Evolutionary conservation across 2,113 vertebrate genomes (phyloP).

Genomic region (Prinia subflava): DNA sequence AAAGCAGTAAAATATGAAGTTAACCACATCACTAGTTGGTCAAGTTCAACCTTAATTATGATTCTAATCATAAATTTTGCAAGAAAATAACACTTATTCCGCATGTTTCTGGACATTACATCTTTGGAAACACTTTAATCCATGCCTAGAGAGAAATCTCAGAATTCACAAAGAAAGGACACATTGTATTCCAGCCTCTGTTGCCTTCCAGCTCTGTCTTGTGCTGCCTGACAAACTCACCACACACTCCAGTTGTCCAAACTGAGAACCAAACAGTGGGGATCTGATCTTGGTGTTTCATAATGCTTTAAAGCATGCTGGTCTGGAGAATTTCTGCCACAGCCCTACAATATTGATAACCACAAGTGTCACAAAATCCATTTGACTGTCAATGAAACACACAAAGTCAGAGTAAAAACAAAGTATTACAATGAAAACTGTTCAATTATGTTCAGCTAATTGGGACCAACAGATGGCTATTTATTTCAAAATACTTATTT

Average conservation of each 20-base stretch:
- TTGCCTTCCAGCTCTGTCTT: neutral
- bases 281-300: constrained; percentile 84
- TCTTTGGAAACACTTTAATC: neutral
- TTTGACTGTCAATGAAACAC: neutral
- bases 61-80: neutral
- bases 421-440: neutral
- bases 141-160: neutral
- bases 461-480: neutral
- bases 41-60: neutral
- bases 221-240: constrained; percentile 73
- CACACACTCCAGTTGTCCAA: constrained; percentile 91
- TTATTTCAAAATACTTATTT: neutral
- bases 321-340: constrained; percentile 83
- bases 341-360: constrained; percentile 79
- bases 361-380: constrained; percentile 39
- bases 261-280: constrained; percentile 89
- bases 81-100: neutral
- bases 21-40: neutral
- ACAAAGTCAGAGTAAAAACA: neutral
- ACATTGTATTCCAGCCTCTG: neutral
- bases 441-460: neutral
- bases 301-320: constrained; percentile 91
- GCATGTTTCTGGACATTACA: neutral
- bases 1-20: neutral
- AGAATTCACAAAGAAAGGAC: neutral